Percentiles rank a stretch among this genome's conserved stretches.
Evolutionary conservation across 2,888 invertebrate species (phyloP).

Genomic region (Nephrotoma appendiculata): DNA sequence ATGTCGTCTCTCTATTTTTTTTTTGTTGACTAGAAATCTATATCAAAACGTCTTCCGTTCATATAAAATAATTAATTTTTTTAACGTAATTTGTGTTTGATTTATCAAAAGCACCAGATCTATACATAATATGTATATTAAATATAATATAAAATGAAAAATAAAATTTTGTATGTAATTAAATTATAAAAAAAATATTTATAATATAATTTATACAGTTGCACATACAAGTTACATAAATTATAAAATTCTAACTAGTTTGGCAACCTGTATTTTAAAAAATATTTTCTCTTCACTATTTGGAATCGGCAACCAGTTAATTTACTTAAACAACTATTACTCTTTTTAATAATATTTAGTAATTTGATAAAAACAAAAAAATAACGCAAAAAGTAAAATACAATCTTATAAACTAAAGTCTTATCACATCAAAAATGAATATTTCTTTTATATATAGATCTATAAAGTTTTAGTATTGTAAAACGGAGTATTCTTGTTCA

Average conservation of each 20-base stretch:
- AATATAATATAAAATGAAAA: neutral
- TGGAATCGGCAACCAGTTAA: neutral
- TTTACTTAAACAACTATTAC: neutral
- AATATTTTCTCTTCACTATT: neutral
- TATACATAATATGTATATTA: neutral
- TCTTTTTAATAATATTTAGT: neutral
- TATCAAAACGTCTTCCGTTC: neutral
- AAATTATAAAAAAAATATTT: neutral
- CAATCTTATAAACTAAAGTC: slow-evolving; percentile 1
- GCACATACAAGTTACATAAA: neutral
- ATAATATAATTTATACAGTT: neutral
- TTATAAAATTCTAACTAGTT: neutral
- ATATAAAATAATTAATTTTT: neutral
- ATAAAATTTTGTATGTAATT: neutral
- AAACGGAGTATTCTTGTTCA: slow-evolving; percentile 1
- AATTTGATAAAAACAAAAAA: neutral
- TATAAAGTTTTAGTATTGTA: neutral
- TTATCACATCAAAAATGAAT: slow-evolving; percentile 3
- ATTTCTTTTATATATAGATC: neutral
- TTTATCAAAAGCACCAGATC: neutral
- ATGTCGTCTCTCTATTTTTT: neutral
- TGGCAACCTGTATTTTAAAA: neutral
- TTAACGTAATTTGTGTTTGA: neutral
- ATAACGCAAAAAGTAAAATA: neutral
- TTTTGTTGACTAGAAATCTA: neutral